Evolutionary conservation across 2,113 vertebrate genomes (phyloP), one percentile per base, ranked within the genome.

Genomic region (Pelodiscus sinensis): DNA sequence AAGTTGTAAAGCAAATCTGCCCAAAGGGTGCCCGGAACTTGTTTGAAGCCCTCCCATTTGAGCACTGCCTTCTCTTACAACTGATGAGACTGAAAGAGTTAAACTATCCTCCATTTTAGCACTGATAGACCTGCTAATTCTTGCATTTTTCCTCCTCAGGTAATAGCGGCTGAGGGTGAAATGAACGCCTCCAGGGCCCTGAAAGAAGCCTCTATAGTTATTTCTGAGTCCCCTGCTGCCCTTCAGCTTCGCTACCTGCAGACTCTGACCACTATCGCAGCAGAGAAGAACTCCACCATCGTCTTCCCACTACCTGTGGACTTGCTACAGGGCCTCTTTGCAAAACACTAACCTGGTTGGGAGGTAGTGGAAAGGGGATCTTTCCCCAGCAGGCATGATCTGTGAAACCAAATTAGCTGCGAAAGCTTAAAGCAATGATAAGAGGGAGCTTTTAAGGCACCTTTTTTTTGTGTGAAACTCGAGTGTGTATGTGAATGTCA

Each of bases 221-320:
- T 99, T 82, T 98, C 98, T 0, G 99, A 99, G 95, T 99, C 99
- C 11, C 99, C 99, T 0, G 98, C 98, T 0, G 99, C 98, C 52
- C 98, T 99, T 55, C 99, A 99, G 98, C 98, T 99, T 27, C 99
- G 98, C 6, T 99, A 99, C 92, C 98, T 99, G 58, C 99, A 99
- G 98, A 99, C 99, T 25, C 97, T 99, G 93, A 99, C 98, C 97
- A 99, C 98, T 96, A 99, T 99, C 9, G 98, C 98, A 0, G 98
- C 98, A 0, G 99, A 99, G 95, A 99, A 99, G 92, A 99, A 99
- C 95, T 99, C 99, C 85, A 99, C 99, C 75, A 99, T 99, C 56
- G 95, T 99, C 95, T 99, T 99, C 97, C 99, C 99, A 0, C 96
- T 99, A 97, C 99, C 99, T 68, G 97, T 99, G 52, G 99, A 99